phyloP scores from a whole-genome alignment of 2,797 vertebrate species.

The Gymnoscopelus microlampas region DNA sequence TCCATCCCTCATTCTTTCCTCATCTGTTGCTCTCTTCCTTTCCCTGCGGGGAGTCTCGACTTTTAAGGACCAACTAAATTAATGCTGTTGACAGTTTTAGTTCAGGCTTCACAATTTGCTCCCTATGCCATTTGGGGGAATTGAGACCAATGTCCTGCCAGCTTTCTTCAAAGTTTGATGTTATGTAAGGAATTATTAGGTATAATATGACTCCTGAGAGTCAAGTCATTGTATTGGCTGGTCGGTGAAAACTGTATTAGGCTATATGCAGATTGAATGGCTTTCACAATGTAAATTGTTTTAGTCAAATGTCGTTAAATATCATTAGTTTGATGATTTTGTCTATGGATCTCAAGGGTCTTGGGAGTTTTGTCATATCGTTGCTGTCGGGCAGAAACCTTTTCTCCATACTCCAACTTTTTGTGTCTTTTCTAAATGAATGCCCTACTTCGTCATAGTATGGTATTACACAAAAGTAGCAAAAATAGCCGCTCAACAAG shows the following conservation, averaged over 20 bases:
- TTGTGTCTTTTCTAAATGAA: too few relatives aligned
- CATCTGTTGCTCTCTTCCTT: constrained; percentile 5
- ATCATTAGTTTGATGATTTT: too few relatives aligned
- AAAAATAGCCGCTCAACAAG: too few relatives aligned
- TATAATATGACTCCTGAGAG: constrained; percentile 9
- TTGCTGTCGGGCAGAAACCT: too few relatives aligned
- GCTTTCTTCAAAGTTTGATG: constrained; percentile 12
- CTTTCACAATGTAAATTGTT: neutral
- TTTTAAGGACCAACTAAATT: constrained; percentile 46
- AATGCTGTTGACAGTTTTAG: constrained; percentile 43
- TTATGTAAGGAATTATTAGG: neutral
- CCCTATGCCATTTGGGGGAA: neutral
- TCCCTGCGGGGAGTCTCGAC: constrained; percentile 6
- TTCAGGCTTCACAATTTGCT: constrained; percentile 32
- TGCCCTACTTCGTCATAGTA: too few relatives aligned
- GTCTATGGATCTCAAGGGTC: too few relatives aligned
- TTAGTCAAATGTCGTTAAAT: too few relatives aligned
- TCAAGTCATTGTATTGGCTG: neutral
- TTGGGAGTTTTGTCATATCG: too few relatives aligned
- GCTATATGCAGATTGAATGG: constrained; percentile 12
- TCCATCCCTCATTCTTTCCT: constrained; percentile 18
- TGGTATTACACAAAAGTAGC: too few relatives aligned
- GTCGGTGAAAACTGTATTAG: constrained; percentile 1
- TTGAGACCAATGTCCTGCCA: constrained; percentile 24
- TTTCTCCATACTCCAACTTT: too few relatives aligned